Base-by-base conservation (phyloP, 2,797 vertebrate species). In the Cetoscarus ocellatus region DNA sequence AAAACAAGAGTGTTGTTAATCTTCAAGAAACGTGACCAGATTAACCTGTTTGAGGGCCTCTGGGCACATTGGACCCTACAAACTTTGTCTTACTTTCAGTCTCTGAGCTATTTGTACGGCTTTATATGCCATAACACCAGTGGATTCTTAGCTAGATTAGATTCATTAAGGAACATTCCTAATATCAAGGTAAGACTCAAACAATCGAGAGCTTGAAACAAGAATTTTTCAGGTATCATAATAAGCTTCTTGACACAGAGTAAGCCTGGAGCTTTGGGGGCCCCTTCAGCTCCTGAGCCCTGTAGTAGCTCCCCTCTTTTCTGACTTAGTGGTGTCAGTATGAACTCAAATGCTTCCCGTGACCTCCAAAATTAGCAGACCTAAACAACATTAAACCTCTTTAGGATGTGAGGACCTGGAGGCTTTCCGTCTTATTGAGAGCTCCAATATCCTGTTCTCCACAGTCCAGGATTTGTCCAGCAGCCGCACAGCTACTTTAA, bases 391-490 rank as follows among this genome's bases (percentile, higher is more conserved):
- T 71, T 76, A 74, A 79, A 78, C 69, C 58, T 69, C 67, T 79
- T 67, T 73, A 73, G 57, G 70, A 56, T 59, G 70, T n/a, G 55
- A 18, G 64, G 71, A 83, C 70, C 54, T 63, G 54, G 12, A 74
- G 75, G 44, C 35, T 65, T 13, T 51, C 63, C 43, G 44, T 63
- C 61, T 75, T 42, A 44, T 14, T 56, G 38, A 56, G 74, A 76
- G 51, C 80, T 64, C 58, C 58, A 61, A 71, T 72, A 83, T 88
- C 78, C 80, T 84, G 82, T 84, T 70, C 67, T 35, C 67, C 44
- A 57, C 69, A 7, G 75, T 40, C 49, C 17, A 45, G 72, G 71
- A 74, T 77, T 84, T 77, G 49, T 10, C 38, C 36, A 49, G 10
- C 59, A 45, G 75, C 58, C 34, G 42, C 56, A 60, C 47, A 51